These are phyloP conservation scores for Steinernema khuongi DNA, from an alignment of 1,140 invertebrate species.

Conservation along the genomic window DNA sequence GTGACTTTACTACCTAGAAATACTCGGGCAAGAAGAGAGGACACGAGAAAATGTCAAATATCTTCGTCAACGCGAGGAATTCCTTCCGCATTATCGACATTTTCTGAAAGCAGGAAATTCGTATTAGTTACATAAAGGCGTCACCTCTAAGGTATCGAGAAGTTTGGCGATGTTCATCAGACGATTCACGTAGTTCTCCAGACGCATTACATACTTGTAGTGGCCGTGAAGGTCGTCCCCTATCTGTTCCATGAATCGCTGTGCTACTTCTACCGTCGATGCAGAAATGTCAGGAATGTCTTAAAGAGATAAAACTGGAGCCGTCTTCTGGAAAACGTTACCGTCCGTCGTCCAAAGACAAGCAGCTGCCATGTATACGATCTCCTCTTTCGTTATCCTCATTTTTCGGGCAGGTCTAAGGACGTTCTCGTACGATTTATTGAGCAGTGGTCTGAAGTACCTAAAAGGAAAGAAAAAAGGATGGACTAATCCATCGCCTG, in stretches of 20 bases:
- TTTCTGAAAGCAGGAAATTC: not conserved
- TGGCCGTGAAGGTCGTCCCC: not conserved
- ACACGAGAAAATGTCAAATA: not conserved
- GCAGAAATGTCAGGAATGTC: not conserved
- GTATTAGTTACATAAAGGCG: not conserved
- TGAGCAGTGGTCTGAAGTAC: no score
- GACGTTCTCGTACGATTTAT: not conserved
- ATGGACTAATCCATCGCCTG: no score
- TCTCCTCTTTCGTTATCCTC: not conserved
- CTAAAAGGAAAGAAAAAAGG: no score
- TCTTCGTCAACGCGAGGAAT: not conserved
- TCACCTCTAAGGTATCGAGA: not conserved
- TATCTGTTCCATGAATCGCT: not conserved
- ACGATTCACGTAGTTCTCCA: not conserved
- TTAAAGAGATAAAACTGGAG: no score
- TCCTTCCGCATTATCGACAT: not conserved
- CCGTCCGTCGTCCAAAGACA: not conserved
- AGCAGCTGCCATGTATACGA: not conserved
- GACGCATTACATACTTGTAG: not conserved
- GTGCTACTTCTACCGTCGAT: not conserved
- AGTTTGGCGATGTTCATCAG: not conserved
- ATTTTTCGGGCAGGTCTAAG: not conserved
- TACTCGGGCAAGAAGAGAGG: not conserved
- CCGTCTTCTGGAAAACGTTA: not conserved
- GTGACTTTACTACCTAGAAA: not conserved